phyloP scores from a whole-genome alignment of 2,113 vertebrate genomes.

The Acanthisitta chloris region DNA sequence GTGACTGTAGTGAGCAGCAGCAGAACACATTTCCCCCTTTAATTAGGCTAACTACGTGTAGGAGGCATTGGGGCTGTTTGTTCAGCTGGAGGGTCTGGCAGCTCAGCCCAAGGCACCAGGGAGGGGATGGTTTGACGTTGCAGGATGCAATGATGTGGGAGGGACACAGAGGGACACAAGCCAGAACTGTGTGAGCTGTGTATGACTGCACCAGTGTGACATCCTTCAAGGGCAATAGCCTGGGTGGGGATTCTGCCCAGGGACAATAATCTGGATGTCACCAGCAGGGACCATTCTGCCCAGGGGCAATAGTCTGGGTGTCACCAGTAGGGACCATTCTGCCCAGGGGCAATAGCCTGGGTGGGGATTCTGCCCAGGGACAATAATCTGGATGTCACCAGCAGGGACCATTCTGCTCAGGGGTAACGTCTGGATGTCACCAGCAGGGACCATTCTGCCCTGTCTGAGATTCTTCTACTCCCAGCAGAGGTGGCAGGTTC shows the following conservation, averaged over 20 bases:
- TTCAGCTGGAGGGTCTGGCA: not conserved
- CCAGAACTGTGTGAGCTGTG: rapidly evolving
- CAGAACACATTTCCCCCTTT: not conserved
- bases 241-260: not conserved
- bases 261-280: not conserved
- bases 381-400: no score
- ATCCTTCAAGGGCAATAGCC: not conserved
- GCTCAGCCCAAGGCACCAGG: not conserved
- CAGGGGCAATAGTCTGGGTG: not conserved
- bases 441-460: not conserved
- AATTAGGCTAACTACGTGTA: not conserved
- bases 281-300: not conserved
- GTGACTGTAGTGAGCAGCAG: not conserved
- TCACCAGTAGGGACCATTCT: not conserved
- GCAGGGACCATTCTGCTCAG: not conserved
- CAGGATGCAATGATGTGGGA: not conserved
- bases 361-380: not conserved
- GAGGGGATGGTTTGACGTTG: not conserved
- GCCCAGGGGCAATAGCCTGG: not conserved
- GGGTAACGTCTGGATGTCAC: not conserved
- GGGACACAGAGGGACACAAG: not conserved
- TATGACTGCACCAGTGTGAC: not conserved
- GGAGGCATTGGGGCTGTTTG: not conserved
- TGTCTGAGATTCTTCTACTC: not conserved
- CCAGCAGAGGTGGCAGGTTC: not conserved